Evolutionary conservation across 37 sponge, comb jelly and placozoan species (phyloP), one percentile per base, ranked within the genome.

Genomic region (Axinella damicornis): DNA sequence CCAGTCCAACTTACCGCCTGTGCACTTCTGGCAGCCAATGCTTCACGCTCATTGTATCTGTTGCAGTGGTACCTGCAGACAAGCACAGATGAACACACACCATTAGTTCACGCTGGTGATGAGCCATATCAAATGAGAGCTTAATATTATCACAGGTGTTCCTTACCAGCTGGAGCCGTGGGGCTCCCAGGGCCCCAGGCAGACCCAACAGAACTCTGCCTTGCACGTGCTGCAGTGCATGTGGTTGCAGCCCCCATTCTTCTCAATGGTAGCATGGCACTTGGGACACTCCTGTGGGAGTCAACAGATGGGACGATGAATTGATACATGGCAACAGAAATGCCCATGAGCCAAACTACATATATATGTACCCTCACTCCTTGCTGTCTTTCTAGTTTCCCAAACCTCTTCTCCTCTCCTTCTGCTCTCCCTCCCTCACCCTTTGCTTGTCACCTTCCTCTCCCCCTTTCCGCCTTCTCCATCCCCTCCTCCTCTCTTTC

Each of bases 231-330:
- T 74, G 65, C 96, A 95, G 36, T 89, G 71, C 92, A 97, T 94
- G 88, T 97, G 97, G 53, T 97, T 97, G 68, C 97, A 97, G 39
- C 97, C 97, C 27, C 97, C 97, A 82, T 81, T 94, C 83, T 97
- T 97, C 86, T 97, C 97, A 81, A 97, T 97, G 52, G 97, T 89
- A 16, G 93, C 88, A 54, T 76, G 90, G 80, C 97, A 97, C 83
- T 94, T 97, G 0, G 92, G 92, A 82, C 97, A 97, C 59, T 94
- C 92, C 92, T 91, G 46, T 46, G 46, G 9, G 46, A 46, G 46
- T n/a, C n/a, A n/a, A n/a, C n/a, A n/a, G n/a, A n/a, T n/a, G n/a
- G n/a, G n/a, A n/a, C n/a, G n/a, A n/a, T n/a, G n/a, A n/a, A n/a
- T n/a, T n/a, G n/a, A n/a, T n/a, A n/a, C n/a, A n/a, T n/a, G n/a